phyloP scores from a whole-genome alignment of 1,140 invertebrate species.

The Bombyx mandarina region DNA sequence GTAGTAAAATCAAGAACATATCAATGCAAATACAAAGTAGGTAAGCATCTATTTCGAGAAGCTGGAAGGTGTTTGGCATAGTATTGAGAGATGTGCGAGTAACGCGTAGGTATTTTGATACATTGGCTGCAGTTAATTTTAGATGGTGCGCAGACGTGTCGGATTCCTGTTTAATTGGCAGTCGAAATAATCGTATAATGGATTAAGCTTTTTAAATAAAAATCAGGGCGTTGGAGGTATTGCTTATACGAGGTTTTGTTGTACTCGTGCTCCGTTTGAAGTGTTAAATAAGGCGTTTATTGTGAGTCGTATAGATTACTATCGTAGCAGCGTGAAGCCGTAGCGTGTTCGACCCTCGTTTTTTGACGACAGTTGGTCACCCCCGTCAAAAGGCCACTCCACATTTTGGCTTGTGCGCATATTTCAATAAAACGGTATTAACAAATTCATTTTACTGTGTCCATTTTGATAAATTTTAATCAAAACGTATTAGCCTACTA shows the following conservation, averaged over 20 bases:
- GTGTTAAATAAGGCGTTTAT: conserved; percentile 61
- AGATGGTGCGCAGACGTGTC: conserved; percentile 66
- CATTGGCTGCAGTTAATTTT: conserved; percentile 70
- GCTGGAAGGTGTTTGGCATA: conserved; percentile 69
- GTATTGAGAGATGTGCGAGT: conserved; percentile 67
- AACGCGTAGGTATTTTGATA: conserved; percentile 70
- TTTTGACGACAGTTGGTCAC: conserved; percentile 67
- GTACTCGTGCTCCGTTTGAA: conserved; percentile 19
- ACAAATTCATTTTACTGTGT: conserved; percentile 37
- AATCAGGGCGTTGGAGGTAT: too few species aligned
- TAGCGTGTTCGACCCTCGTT: conserved; percentile 48
- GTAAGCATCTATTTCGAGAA: conserved; percentile 54
- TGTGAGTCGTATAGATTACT: conserved; percentile 57
- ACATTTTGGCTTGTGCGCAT: conserved; percentile 64
- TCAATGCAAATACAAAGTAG: conserved; percentile 46
- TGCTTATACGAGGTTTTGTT: background rate
- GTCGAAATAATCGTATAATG: conserved; percentile 56
- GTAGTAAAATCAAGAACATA: conserved; percentile 33
- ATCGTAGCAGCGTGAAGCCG: conserved; percentile 55
- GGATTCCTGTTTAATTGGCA: conserved; percentile 69
- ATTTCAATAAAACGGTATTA: conserved; percentile 39
- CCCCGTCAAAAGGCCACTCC: conserved; percentile 63
- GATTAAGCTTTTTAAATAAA: conserved; percentile 12
- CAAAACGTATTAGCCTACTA: too few species aligned
- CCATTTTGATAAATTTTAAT: background rate